Evolutionary conservation across 2,797 vertebrate species (phyloP).

Genomic region (Lagodon rhomboides): DNA sequence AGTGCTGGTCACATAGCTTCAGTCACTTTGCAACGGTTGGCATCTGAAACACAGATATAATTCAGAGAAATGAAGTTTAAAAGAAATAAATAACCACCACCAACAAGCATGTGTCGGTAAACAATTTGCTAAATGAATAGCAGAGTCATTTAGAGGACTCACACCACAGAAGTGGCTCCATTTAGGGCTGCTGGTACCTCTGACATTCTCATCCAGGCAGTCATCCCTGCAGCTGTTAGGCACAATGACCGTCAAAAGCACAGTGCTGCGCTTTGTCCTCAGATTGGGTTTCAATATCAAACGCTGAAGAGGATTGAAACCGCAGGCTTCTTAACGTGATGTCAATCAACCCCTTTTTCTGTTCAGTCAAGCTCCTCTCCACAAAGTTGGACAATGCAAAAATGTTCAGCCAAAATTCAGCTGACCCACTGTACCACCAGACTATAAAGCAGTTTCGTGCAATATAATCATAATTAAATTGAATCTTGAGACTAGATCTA

Average conservation of each 20-base stretch:
- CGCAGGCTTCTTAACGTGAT: background rate
- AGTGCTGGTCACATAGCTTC: slow-evolving; percentile 34
- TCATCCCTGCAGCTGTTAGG: slow-evolving; percentile 73
- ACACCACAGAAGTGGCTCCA: slow-evolving; percentile 22
- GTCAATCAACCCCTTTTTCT: slow-evolving; percentile 8
- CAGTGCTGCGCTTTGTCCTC: slow-evolving; percentile 39
- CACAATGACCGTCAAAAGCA: slow-evolving; percentile 46
- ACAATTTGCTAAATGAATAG: slow-evolving; percentile 20
- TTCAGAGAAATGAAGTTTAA: background rate
- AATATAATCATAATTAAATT: no score
- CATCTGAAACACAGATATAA: slow-evolving; percentile 6
- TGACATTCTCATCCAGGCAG: slow-evolving; percentile 52
- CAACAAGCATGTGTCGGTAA: slow-evolving; percentile 4
- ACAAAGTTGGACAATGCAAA: no score
- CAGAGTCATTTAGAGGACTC: slow-evolving; percentile 57
- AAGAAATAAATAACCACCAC: background rate
- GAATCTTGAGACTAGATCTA: no score
- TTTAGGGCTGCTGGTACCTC: slow-evolving; percentile 52
- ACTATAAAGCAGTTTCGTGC: no score
- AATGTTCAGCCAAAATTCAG: no score
- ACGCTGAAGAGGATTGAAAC: slow-evolving; percentile 35
- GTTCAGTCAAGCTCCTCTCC: background rate
- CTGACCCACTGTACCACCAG: no score
- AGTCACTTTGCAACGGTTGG: slow-evolving; percentile 10
- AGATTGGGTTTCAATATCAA: slow-evolving; percentile 62